These are phyloP conservation scores for Autographa gamma DNA, from an alignment of 2,888 invertebrate genomes.

Conservation along the genomic window DNA sequence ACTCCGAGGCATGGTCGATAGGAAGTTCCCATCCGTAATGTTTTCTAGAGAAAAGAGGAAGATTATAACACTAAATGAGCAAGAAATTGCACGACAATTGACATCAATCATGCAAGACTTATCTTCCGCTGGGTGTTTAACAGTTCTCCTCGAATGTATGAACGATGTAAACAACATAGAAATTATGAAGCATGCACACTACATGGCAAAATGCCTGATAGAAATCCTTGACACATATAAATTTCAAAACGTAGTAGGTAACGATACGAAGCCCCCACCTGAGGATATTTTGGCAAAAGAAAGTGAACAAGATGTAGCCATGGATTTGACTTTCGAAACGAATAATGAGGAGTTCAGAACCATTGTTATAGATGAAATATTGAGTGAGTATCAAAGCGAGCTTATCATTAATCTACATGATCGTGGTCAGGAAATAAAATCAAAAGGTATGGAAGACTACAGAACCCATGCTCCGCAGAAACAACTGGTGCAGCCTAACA, in stretches of 20 bases:
- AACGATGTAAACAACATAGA: slow-evolving; percentile 90
- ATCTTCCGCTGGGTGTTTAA: slow-evolving; percentile 90
- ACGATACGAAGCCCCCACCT: slow-evolving; percentile 23
- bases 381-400: slow-evolving; percentile 86
- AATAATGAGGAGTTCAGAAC: slow-evolving; percentile 30
- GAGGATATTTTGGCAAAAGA: slow-evolving; percentile 6
- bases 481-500: slow-evolving; percentile 55
- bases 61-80: slow-evolving; percentile 90
- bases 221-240: slow-evolving; percentile 85
- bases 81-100: slow-evolving; percentile 89
- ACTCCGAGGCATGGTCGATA: slow-evolving; percentile 91
- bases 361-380: slow-evolving; percentile 88
- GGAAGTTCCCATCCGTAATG: slow-evolving; percentile 91
- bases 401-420: slow-evolving; percentile 88
- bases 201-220: slow-evolving; percentile 83
- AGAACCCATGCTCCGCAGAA: slow-evolving; percentile 19
- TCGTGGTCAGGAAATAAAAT: slow-evolving; percentile 51
- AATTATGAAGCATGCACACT: slow-evolving; percentile 89
- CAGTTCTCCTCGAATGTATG: slow-evolving; percentile 90
- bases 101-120: slow-evolving; percentile 90
- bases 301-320: slow-evolving; percentile 20
- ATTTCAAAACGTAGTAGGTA: slow-evolving; percentile 59
- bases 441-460: slow-evolving; percentile 39
- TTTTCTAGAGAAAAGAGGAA: slow-evolving; percentile 92
- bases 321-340: slow-evolving; percentile 29